Percentiles rank a stretch among this genome's conserved stretches.
Evolutionary conservation across 1,140 invertebrate species (phyloP).

Genomic region (Octopus sinensis): DNA sequence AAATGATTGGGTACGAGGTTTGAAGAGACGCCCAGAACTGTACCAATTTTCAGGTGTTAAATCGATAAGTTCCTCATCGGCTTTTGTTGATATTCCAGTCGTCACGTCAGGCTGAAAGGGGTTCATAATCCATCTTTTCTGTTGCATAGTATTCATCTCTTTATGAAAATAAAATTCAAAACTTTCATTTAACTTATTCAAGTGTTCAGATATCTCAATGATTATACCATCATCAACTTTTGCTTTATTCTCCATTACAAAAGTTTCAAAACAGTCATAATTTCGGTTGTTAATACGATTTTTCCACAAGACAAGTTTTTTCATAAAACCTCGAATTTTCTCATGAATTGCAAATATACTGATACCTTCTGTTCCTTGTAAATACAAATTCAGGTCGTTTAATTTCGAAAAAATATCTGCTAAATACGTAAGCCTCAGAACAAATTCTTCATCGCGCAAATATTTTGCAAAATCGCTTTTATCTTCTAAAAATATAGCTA

Average conservation of each 20-base stretch:
- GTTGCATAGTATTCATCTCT: not conserved
- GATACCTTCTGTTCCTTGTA: not conserved
- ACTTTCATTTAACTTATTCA: not conserved
- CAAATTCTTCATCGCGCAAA: not conserved
- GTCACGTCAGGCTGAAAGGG: not conserved
- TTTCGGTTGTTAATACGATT: not conserved
- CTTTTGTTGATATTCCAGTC: not conserved
- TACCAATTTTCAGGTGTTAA: not conserved
- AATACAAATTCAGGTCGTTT: not conserved
- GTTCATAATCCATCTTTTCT: not conserved
- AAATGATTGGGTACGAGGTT: not conserved
- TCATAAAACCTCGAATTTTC: not conserved
- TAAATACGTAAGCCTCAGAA: not conserved
- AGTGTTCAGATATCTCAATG: not conserved
- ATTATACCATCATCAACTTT: not conserved
- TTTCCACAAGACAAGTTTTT: not conserved
- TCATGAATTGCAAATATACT: not conserved
- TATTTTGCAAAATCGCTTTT: not conserved
- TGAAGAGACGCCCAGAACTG: not conserved
- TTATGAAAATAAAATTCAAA: not conserved
- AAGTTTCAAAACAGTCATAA: not conserved
- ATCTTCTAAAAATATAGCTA: not conserved
- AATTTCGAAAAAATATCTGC: not conserved
- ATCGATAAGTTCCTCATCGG: not conserved
- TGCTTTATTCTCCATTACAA: not conserved